Evolutionary conservation across 2,113 vertebrate genomes (phyloP).

Genomic region (Gavia stellata): DNA sequence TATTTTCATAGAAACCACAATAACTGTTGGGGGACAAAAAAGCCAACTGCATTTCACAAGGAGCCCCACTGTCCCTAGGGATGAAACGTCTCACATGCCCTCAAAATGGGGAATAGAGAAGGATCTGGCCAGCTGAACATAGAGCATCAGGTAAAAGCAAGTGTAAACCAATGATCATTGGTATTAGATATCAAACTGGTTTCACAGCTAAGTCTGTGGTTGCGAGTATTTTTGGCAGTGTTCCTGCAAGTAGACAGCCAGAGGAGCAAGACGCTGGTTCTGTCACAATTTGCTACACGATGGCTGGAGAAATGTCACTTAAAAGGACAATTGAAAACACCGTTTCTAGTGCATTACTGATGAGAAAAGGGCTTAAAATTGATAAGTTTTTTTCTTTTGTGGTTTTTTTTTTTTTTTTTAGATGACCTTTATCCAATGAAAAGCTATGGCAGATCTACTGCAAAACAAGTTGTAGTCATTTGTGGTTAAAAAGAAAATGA

Average conservation of each 20-base stretch:
- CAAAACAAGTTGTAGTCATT: background rate
- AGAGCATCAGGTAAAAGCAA: background rate
- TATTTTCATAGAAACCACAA: background rate
- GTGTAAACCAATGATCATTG: background rate
- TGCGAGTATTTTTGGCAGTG: background rate
- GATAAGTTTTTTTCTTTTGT: fast-evolving
- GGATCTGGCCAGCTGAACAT: background rate
- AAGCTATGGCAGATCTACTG: background rate
- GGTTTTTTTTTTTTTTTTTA: background rate
- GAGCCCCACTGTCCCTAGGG: background rate
- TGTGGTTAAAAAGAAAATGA: background rate
- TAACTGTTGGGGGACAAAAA: background rate
- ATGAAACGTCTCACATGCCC: background rate
- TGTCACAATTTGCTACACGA: background rate
- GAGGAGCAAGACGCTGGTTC: background rate
- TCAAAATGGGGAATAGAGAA: background rate
- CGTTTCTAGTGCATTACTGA: background rate
- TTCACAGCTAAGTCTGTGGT: background rate
- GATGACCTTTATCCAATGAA: background rate
- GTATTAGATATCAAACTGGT: background rate
- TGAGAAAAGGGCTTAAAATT: background rate
- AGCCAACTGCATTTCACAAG: background rate
- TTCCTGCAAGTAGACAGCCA: background rate
- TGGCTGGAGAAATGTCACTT: background rate
- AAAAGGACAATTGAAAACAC: background rate